phyloP scores from a whole-genome alignment of 2,797 vertebrate genomes.

The Xerus rutilus region DNA sequence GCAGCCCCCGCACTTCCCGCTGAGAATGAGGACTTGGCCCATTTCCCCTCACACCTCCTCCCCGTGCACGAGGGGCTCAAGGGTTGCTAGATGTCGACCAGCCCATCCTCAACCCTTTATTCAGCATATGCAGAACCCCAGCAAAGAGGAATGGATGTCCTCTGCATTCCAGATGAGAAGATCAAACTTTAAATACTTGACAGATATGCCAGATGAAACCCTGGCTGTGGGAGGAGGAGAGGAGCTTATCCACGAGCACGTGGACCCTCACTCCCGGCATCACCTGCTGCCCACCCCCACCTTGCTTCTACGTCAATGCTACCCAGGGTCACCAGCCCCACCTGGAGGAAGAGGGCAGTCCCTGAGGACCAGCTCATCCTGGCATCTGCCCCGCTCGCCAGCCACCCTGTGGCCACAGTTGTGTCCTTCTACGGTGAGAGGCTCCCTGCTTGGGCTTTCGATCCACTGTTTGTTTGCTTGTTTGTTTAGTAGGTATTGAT shows the following conservation, averaged over 20 bases:
- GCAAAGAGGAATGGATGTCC: background rate
- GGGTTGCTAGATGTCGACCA: background rate
- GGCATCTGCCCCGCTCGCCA: background rate
- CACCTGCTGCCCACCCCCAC: accelerated
- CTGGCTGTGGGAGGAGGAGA: too few species aligned
- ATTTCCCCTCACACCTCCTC: too few species aligned
- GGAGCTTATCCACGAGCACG: accelerated
- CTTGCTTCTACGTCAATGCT: accelerated
- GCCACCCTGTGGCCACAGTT: background rate
- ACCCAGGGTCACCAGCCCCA: accelerated
- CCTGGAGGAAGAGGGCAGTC: background rate
- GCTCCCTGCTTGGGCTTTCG: background rate
- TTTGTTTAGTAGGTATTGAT: too few species aligned
- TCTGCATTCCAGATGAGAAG: background rate
- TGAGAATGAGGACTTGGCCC: too few species aligned
- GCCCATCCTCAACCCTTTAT: background rate
- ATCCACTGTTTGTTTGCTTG: accelerated
- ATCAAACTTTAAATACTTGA: background rate
- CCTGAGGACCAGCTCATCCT: background rate
- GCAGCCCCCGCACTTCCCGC: too few species aligned
- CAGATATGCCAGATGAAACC: too few species aligned
- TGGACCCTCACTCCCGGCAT: accelerated
- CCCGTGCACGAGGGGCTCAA: accelerated
- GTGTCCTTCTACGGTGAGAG: background rate
- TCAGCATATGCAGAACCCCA: background rate